phyloP scores from a whole-genome alignment of 2,888 invertebrate species.

The Xestia sexstrigata region DNA sequence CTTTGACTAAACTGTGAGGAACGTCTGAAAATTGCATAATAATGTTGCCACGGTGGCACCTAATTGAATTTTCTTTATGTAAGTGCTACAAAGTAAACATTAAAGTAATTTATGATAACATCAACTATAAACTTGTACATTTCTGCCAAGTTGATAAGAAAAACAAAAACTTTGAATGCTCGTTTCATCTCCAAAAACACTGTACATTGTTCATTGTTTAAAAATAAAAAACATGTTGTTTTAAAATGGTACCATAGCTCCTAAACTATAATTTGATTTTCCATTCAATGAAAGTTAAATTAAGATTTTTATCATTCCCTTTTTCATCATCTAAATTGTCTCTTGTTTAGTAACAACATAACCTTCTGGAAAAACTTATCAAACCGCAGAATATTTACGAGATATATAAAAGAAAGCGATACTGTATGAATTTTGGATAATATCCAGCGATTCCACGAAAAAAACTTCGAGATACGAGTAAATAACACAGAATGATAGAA shows the following conservation, averaged over 20 bases:
- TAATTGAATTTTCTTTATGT: neutral
- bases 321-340: neutral
- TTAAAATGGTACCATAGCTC: neutral
- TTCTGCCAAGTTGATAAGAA: neutral
- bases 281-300: neutral
- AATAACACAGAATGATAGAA: slow-evolving; percentile 1
- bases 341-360: neutral
- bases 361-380: neutral
- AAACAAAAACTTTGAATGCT: neutral
- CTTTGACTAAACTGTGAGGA: slow-evolving; percentile 23
- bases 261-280: neutral
- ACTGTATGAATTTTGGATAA: slow-evolving; percentile 8
- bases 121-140: neutral
- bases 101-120: slow-evolving; percentile 5
- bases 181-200: neutral
- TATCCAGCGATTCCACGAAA: slow-evolving; percentile 24
- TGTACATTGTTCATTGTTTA: neutral
- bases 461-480: neutral
- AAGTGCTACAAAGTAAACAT: neutral
- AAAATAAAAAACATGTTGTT: neutral
- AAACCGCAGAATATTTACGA: neutral
- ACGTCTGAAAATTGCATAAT: slow-evolving; percentile 2
- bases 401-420: neutral
- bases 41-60: neutral
- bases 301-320: neutral